Base-by-base conservation (phyloP, 2,113 vertebrate species). In the Ctenodactylus gundi region DNA sequence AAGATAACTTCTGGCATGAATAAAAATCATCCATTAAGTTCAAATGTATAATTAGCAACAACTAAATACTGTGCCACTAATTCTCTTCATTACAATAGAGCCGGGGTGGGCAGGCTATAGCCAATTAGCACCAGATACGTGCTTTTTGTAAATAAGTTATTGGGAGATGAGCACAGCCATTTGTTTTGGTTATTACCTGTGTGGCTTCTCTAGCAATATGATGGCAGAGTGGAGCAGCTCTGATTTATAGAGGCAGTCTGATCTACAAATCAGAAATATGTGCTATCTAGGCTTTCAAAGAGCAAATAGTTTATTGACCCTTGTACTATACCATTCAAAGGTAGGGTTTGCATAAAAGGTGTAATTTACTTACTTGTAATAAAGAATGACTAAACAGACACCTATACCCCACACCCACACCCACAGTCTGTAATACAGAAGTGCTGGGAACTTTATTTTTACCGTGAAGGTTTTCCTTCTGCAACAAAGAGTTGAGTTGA, bases 381-480 rank as follows among this genome's bases (percentile, higher is more conserved):
- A 65, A 72, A 85, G 25, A 87, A 53, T 57, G 36, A 3, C 11
- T 57, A 68, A 3, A 68, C 3, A 36, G 7, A 73, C 2, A 73
- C 13, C 44, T 27, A 73, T 3, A 31, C 41, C 27, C 44, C 41
- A 73, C 12, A 46, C 11, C 13, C 3, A 73, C 2, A 31, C 13
- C 27, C 25, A 29, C 25, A 36, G 21, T 44, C 46, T 73, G 0
- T 70, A 85, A 73, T 20, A 88, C 78, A 80, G 72, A 92, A 94
- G 89, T 36, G 4, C 0, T 9, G 67, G 21, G 46, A 90, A 70
- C 34, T 67, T 80, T 75, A n/a, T 46, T 94, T 91, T 96, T 96
- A 99, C 99, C 99, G 64, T 98, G 98, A 93, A 99, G 97, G 64
- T 98, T 98, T 81, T 99, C 99, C 94, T 98, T 98, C 96, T 98